Percentiles rank a stretch among this genome's conserved stretches.
Conservation (phyloP, 2,113 vertebrate genomes). For the Seriola quinqueradiata region DNA sequence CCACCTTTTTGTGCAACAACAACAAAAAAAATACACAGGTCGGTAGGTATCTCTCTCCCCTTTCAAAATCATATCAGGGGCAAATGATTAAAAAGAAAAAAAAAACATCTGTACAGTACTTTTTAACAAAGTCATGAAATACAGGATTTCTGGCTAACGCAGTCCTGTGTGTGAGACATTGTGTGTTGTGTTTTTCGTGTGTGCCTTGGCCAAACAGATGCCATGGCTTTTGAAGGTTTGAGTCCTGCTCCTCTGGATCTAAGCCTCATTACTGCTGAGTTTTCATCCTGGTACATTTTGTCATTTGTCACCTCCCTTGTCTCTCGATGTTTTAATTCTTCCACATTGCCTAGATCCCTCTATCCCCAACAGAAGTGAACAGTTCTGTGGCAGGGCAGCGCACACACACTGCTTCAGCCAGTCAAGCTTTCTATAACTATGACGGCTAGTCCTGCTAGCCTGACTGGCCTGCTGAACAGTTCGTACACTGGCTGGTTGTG, state of each 20-base stretch:
- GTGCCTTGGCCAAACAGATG: slow-evolving; percentile 55
- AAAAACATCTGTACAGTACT: slow-evolving; percentile 92
- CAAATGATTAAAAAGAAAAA: slow-evolving; percentile 83
- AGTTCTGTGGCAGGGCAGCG: slow-evolving; percentile 74
- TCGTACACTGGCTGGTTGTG: slow-evolving; percentile 65
- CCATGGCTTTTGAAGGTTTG: slow-evolving; percentile 67
- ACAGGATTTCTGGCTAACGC: slow-evolving; percentile 86
- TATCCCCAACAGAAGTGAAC: slow-evolving; percentile 74
- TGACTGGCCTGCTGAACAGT: slow-evolving; percentile 81
- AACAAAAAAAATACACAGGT: slow-evolving; percentile 75
- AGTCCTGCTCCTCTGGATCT: slow-evolving; percentile 81
- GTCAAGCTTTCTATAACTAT: slow-evolving; percentile 88
- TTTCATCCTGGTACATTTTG: slow-evolving; percentile 43
- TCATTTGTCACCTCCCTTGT: slow-evolving; percentile 37
- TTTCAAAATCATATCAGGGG: slow-evolving; percentile 81
- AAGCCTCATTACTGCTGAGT: slow-evolving; percentile 64
- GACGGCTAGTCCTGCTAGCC: slow-evolving; percentile 87
- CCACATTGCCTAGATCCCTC: slow-evolving; percentile 73
- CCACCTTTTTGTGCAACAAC: slow-evolving; percentile 81
- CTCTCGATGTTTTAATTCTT: slow-evolving; percentile 61
- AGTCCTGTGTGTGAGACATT: slow-evolving; percentile 70
- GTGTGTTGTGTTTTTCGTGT: slow-evolving; percentile 23
- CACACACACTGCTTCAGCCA: slow-evolving; percentile 77
- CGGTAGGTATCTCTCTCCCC: slow-evolving; percentile 70
- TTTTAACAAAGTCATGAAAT: slow-evolving; percentile 92